Base-by-base conservation (phyloP, 2,797 vertebrate species). In the Coendou prehensilis region DNA sequence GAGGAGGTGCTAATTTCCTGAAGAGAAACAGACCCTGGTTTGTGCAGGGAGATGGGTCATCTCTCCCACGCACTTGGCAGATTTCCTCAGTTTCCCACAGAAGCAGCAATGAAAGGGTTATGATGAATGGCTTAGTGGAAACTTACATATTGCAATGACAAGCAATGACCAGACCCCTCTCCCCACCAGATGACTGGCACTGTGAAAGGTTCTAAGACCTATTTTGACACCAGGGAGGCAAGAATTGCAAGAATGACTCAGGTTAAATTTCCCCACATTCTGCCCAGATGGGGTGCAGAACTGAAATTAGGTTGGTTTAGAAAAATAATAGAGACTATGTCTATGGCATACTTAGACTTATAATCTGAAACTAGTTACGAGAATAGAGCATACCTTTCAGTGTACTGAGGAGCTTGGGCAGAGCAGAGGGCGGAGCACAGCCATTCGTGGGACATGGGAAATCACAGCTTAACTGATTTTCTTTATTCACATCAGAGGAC, bases 181-280 rank as follows among this genome's bases (percentile, higher is more conserved):
- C 37, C 45, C 37, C 28, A 41, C 69, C n/a, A 96, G 64, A 76
- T 26, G 33, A 20, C 54, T 87, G 91, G 41, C 41, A 93, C 78
- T 37, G 71, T 87, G 94, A 86, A 96, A 96, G 52, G 59, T 92
- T 83, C 88, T 87, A 93, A 92, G 93, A 94, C 54, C 63, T 73
- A 47, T 41, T 73, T 96, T 28, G 26, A 87, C 80, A 41, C 86
- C 63, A 84, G 69, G 75, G 88, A 91, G 76, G 57, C 87, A 95
- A 64, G 33, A 80, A 61, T 47, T 80, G 9, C 28, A 18, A 95
- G 78, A 96, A 97, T 97, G 89, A 95, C 88, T 96, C 94, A 90
- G 64, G 94, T 56, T 86, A 86, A 97, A 82, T 95, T 96, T 92
- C 73, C 89, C 79, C n/a, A 87, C 63, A 91, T 64, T 80, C 64